These are phyloP conservation scores for Sciurus vulgaris DNA, from an alignment of 2,797 vertebrate species.

Conservation along the genomic window DNA sequence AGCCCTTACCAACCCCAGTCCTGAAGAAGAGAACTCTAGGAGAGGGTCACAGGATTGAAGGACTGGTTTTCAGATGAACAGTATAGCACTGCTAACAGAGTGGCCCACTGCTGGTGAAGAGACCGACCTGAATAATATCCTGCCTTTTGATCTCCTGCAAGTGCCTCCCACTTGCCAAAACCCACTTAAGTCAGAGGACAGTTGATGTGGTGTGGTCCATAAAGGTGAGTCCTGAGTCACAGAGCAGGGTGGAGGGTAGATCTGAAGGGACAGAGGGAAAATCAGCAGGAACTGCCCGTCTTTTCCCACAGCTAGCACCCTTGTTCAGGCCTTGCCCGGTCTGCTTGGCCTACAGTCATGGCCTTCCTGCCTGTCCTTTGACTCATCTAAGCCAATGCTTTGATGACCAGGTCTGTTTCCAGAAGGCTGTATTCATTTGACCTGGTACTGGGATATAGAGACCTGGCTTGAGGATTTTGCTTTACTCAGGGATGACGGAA, in stretches of 20 bases:
- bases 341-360: not conserved
- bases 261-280: not conserved
- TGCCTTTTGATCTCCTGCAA: not conserved
- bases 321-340: not conserved
- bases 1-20: not conserved
- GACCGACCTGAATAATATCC: not conserved
- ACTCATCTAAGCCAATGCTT: not conserved
- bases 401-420: slow-evolving; percentile 7
- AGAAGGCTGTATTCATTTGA: not conserved
- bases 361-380: not conserved
- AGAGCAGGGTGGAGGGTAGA: not conserved
- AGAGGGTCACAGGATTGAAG: not conserved
- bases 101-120: not conserved
- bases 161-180: not conserved
- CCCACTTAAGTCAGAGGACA: not conserved
- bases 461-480: not conserved
- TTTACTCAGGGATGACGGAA: not conserved
- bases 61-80: not conserved
- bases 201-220: not conserved
- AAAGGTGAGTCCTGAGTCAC: not conserved
- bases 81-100: not conserved
- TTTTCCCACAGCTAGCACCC: not conserved
- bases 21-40: not conserved
- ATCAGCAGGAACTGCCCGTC: not conserved
- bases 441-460: not conserved